Evolutionary conservation across 2,888 invertebrate species (phyloP), one percentile per base, ranked within the genome.

Genomic region (Papilio elwesi): DNA sequence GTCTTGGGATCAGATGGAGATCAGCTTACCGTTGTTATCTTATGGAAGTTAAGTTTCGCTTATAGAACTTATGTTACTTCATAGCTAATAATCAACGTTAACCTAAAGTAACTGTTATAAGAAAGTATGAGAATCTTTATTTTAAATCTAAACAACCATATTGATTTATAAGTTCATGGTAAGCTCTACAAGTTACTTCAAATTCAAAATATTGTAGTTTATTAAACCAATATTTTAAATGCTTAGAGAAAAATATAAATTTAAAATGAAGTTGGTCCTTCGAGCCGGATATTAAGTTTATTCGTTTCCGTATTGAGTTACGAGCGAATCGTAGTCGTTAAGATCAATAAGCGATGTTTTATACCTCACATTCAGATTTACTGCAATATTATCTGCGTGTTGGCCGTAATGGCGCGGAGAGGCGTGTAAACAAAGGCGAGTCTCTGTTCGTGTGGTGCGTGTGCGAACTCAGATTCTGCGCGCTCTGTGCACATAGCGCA

Each of bases 361-460:
- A 72, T 72, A 53, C 16, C 43, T 55, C 49, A 15, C 55, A 68
- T 68, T 63, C 6, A 49, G 47, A 72, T 68, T 55, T 64, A 72
- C 16, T 49, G 63, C 68, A 72, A 64, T 64, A 48, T 68, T 72
- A 72, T 68, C 62, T 26, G 16, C 48, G 63, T 52, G 59, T 53
- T 48, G 26, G 71, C 15, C 52, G 68, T 63, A 64, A 72, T 62
- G 53, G 63, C 49, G 63, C 48, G 10, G 55, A 72, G 68, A 48
- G 53, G 72, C 72, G 63, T 72, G 72, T 72, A 72, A 72, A 72
- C 72, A 72, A 72, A 68, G 71, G 48, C 36, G 48, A 59, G 38
- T 53, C 43, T 16, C 66, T 52, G 57, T 68, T 68, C 74, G 73
- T 75, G 74, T 66, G 51, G 72, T 70, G 70, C 72, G 74, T 68